Evolutionary conservation across 2,113 vertebrate genomes (phyloP).

Genomic region (Hippoglossus stenolepis): DNA sequence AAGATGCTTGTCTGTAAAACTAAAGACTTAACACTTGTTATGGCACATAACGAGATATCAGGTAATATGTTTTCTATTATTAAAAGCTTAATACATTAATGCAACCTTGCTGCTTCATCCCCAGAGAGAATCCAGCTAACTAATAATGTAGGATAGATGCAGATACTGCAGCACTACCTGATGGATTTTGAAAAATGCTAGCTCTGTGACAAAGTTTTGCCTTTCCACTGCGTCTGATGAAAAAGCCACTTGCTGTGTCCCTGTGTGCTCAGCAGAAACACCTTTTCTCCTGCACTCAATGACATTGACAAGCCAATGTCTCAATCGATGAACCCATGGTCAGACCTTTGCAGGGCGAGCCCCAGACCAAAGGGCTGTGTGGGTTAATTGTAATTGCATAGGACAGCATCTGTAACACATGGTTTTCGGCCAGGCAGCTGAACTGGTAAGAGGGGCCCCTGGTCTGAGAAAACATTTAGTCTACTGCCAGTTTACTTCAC

Average conservation of each 20-base stretch:
- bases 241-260: slow-evolving; percentile 37
- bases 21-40: slow-evolving; percentile 1
- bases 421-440: slow-evolving; percentile 42
- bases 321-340: slow-evolving; percentile 58
- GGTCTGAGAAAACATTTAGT: slow-evolving; percentile 42
- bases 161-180: neutral
- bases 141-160: slow-evolving; percentile 11
- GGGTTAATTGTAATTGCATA: slow-evolving; percentile 75
- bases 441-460: slow-evolving; percentile 12
- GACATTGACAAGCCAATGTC: slow-evolving; percentile 62
- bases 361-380: slow-evolving; percentile 51
- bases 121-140: neutral
- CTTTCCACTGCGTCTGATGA: slow-evolving; percentile 22
- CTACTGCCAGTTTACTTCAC: slow-evolving; percentile 1
- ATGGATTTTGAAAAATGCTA: neutral
- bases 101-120: neutral
- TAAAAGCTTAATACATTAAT: neutral
- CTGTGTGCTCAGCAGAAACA: slow-evolving; percentile 59
- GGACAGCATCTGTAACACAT: slow-evolving; percentile 67
- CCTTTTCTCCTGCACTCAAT: slow-evolving; percentile 59
- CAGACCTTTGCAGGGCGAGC: slow-evolving; percentile 63
- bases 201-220: slow-evolving; percentile 13
- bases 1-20: slow-evolving; percentile 15
- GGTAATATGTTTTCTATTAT: neutral
- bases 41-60: neutral